These are phyloP conservation scores for Neolamprologus cancellatus DNA, from an alignment of 2,113 vertebrate species.

Conservation along the genomic window DNA sequence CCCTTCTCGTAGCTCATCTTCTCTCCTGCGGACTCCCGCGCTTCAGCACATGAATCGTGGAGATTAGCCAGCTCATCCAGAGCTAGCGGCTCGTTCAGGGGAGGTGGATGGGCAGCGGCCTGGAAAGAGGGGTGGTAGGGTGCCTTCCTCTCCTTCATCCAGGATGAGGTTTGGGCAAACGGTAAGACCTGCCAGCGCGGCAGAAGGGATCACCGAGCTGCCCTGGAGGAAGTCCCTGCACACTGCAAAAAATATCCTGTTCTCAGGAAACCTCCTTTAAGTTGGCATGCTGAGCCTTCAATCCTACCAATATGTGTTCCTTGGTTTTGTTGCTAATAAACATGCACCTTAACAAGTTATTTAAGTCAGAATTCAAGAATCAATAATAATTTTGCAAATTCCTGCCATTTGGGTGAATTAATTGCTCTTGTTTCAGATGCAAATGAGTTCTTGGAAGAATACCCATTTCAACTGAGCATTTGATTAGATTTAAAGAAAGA, in stretches of 20 bases:
- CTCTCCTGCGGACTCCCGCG: not conserved
- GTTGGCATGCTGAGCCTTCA: not conserved
- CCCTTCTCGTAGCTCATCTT: not conserved
- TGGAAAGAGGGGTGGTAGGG: not conserved
- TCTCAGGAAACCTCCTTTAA: not conserved
- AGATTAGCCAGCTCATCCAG: slow-evolving; percentile 35
- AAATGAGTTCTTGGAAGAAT: slow-evolving; percentile 12
- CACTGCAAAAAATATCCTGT: not conserved
- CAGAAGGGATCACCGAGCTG: slow-evolving; percentile 18
- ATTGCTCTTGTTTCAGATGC: slow-evolving; percentile 3
- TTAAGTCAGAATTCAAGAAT: not conserved
- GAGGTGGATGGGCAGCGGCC: not conserved
- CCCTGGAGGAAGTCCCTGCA: not conserved
- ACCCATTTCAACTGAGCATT: not conserved
- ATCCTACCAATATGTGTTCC: not conserved
- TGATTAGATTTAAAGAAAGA: not conserved
- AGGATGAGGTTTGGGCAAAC: not conserved
- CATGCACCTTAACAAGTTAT: not conserved
- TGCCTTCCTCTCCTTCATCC: not conserved
- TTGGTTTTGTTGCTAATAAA: not conserved
- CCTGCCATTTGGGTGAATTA: not conserved
- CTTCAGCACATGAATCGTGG: not conserved
- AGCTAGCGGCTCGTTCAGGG: not conserved
- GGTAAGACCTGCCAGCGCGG: not conserved
- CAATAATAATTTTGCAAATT: not conserved